Evolutionary conservation across 2,797 vertebrate genomes (phyloP).

Genomic region (Petrocephalus schoutedeni): DNA sequence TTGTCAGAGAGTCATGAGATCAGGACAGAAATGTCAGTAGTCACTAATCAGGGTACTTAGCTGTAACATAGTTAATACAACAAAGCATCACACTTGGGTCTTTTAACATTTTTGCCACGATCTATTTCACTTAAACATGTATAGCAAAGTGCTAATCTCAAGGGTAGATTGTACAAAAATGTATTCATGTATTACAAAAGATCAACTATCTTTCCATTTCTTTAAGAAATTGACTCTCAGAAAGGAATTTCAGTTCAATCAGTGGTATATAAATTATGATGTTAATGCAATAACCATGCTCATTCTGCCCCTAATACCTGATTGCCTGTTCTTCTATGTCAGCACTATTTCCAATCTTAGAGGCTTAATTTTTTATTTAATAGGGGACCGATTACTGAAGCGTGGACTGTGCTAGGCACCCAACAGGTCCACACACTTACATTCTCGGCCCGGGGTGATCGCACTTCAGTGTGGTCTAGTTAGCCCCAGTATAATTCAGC

Average conservation of each 20-base stretch:
- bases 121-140: slow-evolving; percentile 1
- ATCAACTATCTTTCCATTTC: not conserved
- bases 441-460: not conserved
- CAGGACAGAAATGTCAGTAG: not conserved
- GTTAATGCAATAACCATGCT: not conserved
- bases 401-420: not conserved
- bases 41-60: not conserved
- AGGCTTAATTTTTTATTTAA: not conserved
- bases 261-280: not conserved
- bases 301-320: not conserved
- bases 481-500: not conserved
- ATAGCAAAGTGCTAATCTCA: not conserved
- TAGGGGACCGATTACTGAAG: not conserved
- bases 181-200: not conserved
- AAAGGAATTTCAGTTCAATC: slow-evolving; percentile 8
- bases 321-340: not conserved
- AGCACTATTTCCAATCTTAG: not conserved
- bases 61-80: not conserved
- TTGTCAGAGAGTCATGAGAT: not conserved
- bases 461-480: not conserved
- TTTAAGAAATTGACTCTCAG: not conserved
- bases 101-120: not conserved
- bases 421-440: not conserved
- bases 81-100: not conserved
- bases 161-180: not conserved